A percentile compares a stretch with the other conserved stretches of the same genome.
phyloP scores from a whole-genome alignment of 2,888 invertebrate species.

The Chloromyia formosa region DNA sequence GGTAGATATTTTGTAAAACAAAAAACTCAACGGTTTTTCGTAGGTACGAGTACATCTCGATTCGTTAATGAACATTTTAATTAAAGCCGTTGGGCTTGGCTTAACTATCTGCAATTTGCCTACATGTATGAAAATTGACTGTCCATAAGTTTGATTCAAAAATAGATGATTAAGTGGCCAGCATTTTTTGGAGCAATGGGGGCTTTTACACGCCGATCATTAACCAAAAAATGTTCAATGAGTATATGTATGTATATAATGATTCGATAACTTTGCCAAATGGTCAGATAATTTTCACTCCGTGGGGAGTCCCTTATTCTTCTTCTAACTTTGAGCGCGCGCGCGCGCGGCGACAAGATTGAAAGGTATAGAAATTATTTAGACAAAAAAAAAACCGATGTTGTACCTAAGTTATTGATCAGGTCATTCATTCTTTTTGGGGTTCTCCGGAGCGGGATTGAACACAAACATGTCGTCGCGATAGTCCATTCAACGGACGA shows the following conservation, averaged over 20 bases:
- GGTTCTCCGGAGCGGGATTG: too few species aligned
- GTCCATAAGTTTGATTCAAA: not conserved
- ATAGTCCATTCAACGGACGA: constrained; percentile 14
- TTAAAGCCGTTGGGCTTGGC: not conserved
- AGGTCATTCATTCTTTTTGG: too few species aligned
- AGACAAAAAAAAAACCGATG: constrained; percentile 16
- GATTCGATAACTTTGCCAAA: constrained; percentile 5
- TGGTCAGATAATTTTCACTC: constrained; percentile 27
- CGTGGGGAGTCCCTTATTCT: constrained; percentile 11
- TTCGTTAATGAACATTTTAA: constrained; percentile 25
- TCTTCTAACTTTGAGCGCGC: not conserved
- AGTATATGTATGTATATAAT: not conserved
- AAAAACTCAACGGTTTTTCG: too few species aligned
- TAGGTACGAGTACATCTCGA: too few species aligned
- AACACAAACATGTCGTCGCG: constrained; percentile 21
- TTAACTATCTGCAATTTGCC: constrained; percentile 15
- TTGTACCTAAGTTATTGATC: not conserved
- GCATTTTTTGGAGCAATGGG: constrained; percentile 37
- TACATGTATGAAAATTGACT: not conserved
- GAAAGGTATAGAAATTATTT: too few species aligned
- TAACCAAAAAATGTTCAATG: constrained; percentile 3
- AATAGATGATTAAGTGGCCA: constrained; percentile 40
- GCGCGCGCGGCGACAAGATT: not conserved
- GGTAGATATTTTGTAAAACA: too few species aligned
- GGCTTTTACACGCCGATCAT: constrained; percentile 41